Percentiles rank a stretch among this genome's conserved stretches.
phyloP scores from a whole-genome alignment of 2,888 invertebrate genomes.

The Alviniconcha strummeri region DNA sequence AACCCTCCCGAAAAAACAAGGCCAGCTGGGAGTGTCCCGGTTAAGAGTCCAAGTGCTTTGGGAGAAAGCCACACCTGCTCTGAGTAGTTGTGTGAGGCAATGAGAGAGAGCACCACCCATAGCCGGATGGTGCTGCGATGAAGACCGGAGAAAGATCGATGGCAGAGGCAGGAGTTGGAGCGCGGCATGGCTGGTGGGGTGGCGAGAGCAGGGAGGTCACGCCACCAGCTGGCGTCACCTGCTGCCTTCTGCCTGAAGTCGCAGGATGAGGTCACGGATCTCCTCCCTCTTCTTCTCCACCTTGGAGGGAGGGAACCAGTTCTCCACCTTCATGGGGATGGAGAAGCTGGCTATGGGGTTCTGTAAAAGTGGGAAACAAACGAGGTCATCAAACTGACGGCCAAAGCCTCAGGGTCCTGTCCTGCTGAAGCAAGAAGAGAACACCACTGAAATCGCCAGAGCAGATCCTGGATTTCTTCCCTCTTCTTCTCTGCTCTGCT shows the following conservation, averaged over 20 bases:
- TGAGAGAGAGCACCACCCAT: too few species aligned
- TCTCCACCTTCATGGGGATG: slow-evolving; percentile 87
- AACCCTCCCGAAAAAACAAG: too few species aligned
- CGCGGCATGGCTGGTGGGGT: neutral
- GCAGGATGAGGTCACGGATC: slow-evolving; percentile 85
- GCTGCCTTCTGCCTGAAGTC: slow-evolving; percentile 76
- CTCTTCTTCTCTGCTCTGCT: too few species aligned
- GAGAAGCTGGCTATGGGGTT: slow-evolving; percentile 88
- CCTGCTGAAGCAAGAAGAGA: too few species aligned
- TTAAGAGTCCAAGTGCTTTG: too few species aligned
- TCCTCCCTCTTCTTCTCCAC: slow-evolving; percentile 91
- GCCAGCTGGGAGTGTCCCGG: too few species aligned
- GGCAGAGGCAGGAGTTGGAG: slow-evolving; percentile 9
- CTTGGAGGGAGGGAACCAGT: slow-evolving; percentile 90
- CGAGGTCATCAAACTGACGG: neutral
- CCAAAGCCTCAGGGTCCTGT: too few species aligned
- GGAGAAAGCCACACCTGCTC: too few species aligned
- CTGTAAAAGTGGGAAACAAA: slow-evolving; percentile 75
- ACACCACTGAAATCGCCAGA: too few species aligned
- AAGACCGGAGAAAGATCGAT: slow-evolving; percentile 14
- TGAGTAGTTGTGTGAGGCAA: too few species aligned
- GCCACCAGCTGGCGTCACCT: slow-evolving; percentile 17
- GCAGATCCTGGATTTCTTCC: too few species aligned
- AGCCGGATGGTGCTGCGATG: neutral
- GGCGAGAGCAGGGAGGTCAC: neutral